Conservation (phyloP, 1,140 invertebrate genomes). For the Dendroctonus valens region DNA sequence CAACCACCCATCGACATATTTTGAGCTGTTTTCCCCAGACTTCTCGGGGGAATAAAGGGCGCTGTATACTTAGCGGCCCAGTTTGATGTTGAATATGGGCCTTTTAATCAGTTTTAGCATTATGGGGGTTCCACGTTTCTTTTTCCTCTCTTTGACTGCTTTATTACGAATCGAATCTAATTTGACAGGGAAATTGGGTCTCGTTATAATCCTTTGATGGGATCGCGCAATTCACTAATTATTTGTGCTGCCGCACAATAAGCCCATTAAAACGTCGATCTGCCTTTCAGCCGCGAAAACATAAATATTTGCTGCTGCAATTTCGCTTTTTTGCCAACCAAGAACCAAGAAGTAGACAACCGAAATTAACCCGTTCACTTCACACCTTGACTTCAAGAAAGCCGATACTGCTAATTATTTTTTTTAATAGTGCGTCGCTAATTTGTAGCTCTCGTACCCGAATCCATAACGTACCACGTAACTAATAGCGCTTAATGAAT, state of each 20-base stretch:
- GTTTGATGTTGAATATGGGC: slow-evolving; percentile 3
- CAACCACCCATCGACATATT: slow-evolving; percentile 20
- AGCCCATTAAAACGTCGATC: too few relatives aligned
- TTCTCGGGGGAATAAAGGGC: slow-evolving; percentile 5
- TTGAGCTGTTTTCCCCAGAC: slow-evolving; percentile 13
- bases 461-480: slow-evolving; percentile 38
- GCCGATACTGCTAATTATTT: slow-evolving; percentile 39
- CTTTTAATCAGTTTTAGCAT: slow-evolving; percentile 11
- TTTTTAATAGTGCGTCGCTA: slow-evolving; percentile 22
- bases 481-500: slow-evolving; percentile 45
- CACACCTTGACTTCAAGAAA: slow-evolving; percentile 29
- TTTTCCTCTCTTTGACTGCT: slow-evolving; percentile 9
- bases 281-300: neutral
- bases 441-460: slow-evolving; percentile 31
- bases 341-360: neutral
- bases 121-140: slow-evolving; percentile 14
- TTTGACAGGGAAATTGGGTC: slow-evolving; percentile 11
- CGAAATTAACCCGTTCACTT: slow-evolving; percentile 19
- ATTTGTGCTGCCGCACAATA: too few relatives aligned
- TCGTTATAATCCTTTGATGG: slow-evolving; percentile 10
- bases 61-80: slow-evolving; percentile 13
- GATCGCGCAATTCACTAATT: too few relatives aligned
- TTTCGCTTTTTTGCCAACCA: neutral
- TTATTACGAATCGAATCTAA: slow-evolving; percentile 10
- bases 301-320: neutral